Base-by-base conservation (phyloP, 2,113 vertebrate species). In the Rafetus swinhoei region DNA sequence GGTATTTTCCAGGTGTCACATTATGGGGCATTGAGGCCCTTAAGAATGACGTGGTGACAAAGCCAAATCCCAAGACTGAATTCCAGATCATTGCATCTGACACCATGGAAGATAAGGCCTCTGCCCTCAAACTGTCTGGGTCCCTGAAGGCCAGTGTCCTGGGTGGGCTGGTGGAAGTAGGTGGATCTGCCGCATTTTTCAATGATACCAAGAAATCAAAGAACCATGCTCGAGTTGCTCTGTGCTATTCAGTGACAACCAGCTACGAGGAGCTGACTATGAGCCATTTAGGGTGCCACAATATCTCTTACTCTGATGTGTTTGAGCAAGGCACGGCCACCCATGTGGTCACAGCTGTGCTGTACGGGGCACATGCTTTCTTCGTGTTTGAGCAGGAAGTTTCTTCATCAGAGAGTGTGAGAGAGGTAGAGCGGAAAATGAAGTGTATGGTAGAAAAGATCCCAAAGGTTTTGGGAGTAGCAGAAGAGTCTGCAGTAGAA, bases 361-460 rank as follows among this genome's bases (percentile, higher is more conserved):
- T 94, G 65, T 94, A 94, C 13, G 96, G 96, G 21, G 93, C 95
- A 3, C 93, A 95, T 62, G 95, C 95, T 3, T 95, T 96, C 82
- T 96, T 96, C 52, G 89, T 96, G 55, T 96, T 96, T 90, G 96
- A 96, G 55, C 60, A 59, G 27, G 81, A 95, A 65, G 72, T 91
- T 22, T 56, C 65, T 50, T 59, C 65, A 1, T 18, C 4, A 5
- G 87, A 89, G 55, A 60, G 27, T 19, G 24, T 52, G 9, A 7
- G 27, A 8, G 29, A 77, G 7, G 39, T 56, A 60, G 13, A 89
- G 45, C 35, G 53, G 29, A 21, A 14, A 1, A 14, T 83, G 45
- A 77, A 79, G n/a, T 29, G n/a, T 12, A 9, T 25, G 25, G 45
- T 77, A n/a, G 53, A 82, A 16, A 87, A 82, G 35, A 25, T 74